A percentile compares a stretch with the other conserved stretches of the same genome.
phyloP scores from a whole-genome alignment of 2,888 invertebrate genomes.

The Theretra japonica region DNA sequence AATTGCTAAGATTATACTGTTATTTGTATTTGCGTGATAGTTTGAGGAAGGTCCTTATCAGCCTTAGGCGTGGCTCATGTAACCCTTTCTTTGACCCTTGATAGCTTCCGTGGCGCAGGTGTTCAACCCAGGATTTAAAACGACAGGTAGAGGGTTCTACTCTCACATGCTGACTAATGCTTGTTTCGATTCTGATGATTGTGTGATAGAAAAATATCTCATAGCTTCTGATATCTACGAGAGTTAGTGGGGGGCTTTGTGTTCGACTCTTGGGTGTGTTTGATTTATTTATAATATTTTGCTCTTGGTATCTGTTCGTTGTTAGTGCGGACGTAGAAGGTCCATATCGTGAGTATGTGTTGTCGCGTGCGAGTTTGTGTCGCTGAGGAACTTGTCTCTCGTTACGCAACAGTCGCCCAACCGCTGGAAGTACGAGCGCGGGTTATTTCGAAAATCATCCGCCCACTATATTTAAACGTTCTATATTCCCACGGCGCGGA shows the following conservation, averaged over 20 bases:
- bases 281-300: background rate
- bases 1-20: background rate
- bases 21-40: background rate
- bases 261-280: no score
- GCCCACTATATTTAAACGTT: slow-evolving; percentile 65
- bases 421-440: slow-evolving; percentile 32
- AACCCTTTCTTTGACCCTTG: no score
- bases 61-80: no score
- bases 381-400: slow-evolving; percentile 26
- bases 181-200: no score
- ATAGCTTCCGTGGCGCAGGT: no score
- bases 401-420: slow-evolving; percentile 34
- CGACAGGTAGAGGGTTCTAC: no score
- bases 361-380: background rate
- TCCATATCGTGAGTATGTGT: background rate
- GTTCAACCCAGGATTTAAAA: no score
- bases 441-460: slow-evolving; percentile 55
- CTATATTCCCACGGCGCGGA: slow-evolving; percentile 71
- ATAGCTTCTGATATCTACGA: no score
- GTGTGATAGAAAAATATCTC: no score
- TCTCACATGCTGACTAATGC: no score
- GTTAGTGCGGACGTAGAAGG: slow-evolving; percentile 14
- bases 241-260: no score
- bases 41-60: background rate
- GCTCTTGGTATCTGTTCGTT: slow-evolving; percentile 1